Evolutionary conservation across 2,797 vertebrate species (phyloP), one percentile per base, ranked within the genome.

Genomic region (Tiaroga cobitis): DNA sequence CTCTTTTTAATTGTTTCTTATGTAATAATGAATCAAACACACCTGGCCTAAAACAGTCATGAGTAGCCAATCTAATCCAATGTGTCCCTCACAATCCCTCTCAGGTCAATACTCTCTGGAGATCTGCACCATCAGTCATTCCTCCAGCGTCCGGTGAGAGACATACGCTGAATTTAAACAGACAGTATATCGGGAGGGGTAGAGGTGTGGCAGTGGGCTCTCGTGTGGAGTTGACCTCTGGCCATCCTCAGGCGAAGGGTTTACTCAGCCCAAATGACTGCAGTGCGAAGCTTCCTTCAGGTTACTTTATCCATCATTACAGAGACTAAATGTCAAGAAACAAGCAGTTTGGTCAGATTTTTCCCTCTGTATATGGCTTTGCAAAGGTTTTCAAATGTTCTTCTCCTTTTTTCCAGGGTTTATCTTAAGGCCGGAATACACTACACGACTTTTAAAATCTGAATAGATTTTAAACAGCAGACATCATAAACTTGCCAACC

Each of bases 221-320:
- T 93, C 88, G 86, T 91, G 93, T 92, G 93, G 92, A 93, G 93
- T 94, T 94, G 94, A 95, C 94, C 95, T 92, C 94, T 95, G 95
- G 95, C 94, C 92, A 94, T 95, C 94, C 92, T 91, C 89, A 95
- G 94, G 93, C 94, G 92, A 94, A 93, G 93, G 94, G 92, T 95
- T 95, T 94, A 95, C 94, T 93, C 92, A 89, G 91, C 93, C 92
- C 91, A 93, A 94, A 94, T 92, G 93, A 95, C 94, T 93, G 90
- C 90, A 91, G 92, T 92, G 91, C 65, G 26, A 24, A 16, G 19
- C 56, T 88, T 94, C 94, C 93, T 93, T 91, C 85, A 92, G 94
- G 93, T 93, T 93, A 90, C 90, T 93, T 92, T 92, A 94, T 93
- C 93, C 92, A 26, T 91, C 91, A 93, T 94, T 93, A 94, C 89